A percentile compares a stretch with the other conserved stretches of the same genome.
Conservation (phyloP, 2,797 vertebrate species). For the Oryzias dopingdopingensis region DNA sequence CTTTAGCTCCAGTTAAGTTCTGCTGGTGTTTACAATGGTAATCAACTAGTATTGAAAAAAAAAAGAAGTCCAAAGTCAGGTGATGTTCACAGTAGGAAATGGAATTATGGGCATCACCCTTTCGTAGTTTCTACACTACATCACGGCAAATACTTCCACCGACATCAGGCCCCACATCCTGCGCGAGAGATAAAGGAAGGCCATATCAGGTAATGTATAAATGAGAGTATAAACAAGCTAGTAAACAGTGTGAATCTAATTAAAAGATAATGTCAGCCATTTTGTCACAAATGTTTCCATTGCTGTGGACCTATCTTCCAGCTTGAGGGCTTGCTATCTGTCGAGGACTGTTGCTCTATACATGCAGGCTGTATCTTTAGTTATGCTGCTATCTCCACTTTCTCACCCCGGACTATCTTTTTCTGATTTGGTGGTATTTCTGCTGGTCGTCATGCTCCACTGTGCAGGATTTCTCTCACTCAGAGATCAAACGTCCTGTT, state of each 20-base stretch:
- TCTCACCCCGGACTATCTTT: slow-evolving; percentile 55
- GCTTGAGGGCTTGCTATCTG: slow-evolving; percentile 56
- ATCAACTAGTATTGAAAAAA: slow-evolving; percentile 23
- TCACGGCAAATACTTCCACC: slow-evolving; percentile 22
- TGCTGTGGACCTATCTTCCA: slow-evolving; percentile 57
- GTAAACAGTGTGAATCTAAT: slow-evolving; percentile 80
- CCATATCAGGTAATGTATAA: slow-evolving; percentile 72
- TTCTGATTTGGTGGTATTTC: slow-evolving; percentile 63
- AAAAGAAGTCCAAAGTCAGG: not conserved
- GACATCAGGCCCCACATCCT: slow-evolving; percentile 46
- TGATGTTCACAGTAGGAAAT: slow-evolving; percentile 14
- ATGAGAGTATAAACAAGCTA: slow-evolving; percentile 69
- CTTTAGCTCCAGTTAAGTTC: slow-evolving; percentile 17
- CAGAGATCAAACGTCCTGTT: slow-evolving; percentile 49
- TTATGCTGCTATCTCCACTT: slow-evolving; percentile 57
- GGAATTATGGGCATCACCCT: slow-evolving; percentile 6
- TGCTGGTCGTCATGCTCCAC: slow-evolving; percentile 48
- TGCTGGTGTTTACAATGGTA: slow-evolving; percentile 16
- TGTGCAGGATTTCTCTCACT: slow-evolving; percentile 50
- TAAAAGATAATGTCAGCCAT: slow-evolving; percentile 80
- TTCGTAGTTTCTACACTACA: slow-evolving; percentile 15
- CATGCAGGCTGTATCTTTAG: slow-evolving; percentile 62
- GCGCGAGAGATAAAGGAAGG: slow-evolving; percentile 57
- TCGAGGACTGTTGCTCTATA: slow-evolving; percentile 60
- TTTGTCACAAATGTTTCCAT: slow-evolving; percentile 69